phyloP scores from a whole-genome alignment of 1,140 invertebrate genomes.

The Agrilus planipennis region DNA sequence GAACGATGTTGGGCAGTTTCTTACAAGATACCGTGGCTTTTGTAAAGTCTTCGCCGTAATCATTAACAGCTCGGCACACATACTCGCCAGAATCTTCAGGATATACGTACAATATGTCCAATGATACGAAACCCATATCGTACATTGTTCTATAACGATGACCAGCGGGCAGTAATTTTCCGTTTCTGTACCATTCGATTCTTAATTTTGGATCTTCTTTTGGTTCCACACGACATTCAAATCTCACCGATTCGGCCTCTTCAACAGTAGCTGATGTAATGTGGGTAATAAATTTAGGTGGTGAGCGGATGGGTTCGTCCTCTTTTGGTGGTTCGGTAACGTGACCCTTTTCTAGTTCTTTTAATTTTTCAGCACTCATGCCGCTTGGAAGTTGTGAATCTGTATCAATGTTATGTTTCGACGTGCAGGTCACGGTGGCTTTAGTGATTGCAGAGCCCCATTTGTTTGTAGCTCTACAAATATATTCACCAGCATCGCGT shows the following conservation, averaged over 20 bases:
- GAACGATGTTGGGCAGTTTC: conserved; percentile 68
- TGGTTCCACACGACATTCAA: conserved; percentile 91
- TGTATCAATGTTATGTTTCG: conserved; percentile 78
- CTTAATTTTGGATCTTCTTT: conserved; percentile 86
- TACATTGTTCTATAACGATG: conserved; percentile 86
- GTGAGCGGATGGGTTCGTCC: conserved; percentile 48
- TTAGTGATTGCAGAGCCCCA: conserved; percentile 75
- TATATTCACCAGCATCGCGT: conserved; percentile 75
- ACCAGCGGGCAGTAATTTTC: conserved; percentile 73
- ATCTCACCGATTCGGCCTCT: conserved; percentile 84
- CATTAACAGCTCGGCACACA: conserved; percentile 74
- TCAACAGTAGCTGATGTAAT: conserved; percentile 68
- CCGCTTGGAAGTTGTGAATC: conserved; percentile 87
- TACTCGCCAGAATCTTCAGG: conserved; percentile 91
- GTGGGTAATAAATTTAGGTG: conserved; percentile 78
- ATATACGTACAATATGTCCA: conserved; percentile 89
- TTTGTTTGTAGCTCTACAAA: conserved; percentile 74
- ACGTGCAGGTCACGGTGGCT: conserved; percentile 69
- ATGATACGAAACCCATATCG: conserved; percentile 89
- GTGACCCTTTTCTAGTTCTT: conserved; percentile 79
- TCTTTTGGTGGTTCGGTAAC: conserved; percentile 54
- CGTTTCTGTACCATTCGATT: conserved; percentile 90
- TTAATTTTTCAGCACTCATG: conserved; percentile 84
- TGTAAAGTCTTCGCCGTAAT: conserved; percentile 78
- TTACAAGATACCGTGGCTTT: conserved; percentile 76